Conservation (phyloP, 2,113 vertebrate species). For the Tychaedon coryphoeus region DNA sequence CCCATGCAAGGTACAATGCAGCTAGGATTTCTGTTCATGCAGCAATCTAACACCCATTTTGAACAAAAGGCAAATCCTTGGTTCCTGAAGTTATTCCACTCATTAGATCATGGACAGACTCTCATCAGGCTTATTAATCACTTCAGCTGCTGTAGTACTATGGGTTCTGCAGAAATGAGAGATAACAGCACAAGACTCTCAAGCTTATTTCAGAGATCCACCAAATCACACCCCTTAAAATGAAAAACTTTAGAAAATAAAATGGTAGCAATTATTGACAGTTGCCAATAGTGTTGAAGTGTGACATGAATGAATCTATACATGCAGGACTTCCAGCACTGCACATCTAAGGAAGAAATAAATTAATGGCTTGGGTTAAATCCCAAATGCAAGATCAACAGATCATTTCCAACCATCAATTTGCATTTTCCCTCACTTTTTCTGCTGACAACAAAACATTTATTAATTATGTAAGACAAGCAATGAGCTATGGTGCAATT, state of each 20-base stretch:
- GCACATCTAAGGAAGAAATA: not conserved
- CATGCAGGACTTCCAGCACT: not conserved
- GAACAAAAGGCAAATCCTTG: not conserved
- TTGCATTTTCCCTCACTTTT: not conserved
- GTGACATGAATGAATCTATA: not conserved
- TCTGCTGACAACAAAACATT: not conserved
- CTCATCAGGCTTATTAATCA: not conserved
- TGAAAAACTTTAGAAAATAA: not conserved
- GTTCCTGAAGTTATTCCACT: not conserved
- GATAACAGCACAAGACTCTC: not conserved
- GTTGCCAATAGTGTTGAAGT: not conserved
- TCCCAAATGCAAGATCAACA: not conserved
- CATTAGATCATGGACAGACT: not conserved
- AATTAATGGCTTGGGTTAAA: not conserved
- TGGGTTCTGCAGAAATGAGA: not conserved
- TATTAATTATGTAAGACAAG: not conserved
- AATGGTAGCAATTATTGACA: not conserved
- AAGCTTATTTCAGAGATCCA: not conserved
- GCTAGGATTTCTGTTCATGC: not conserved
- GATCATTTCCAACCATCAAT: not conserved
- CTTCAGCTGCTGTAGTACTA: not conserved
- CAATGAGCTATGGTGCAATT: not conserved
- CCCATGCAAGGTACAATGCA: fast-evolving
- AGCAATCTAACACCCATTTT: not conserved
- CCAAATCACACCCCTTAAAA: not conserved